These are phyloP conservation scores for Chrysomallon squamiferum DNA, from an alignment of 1,140 invertebrate species.

Conservation along the genomic window DNA sequence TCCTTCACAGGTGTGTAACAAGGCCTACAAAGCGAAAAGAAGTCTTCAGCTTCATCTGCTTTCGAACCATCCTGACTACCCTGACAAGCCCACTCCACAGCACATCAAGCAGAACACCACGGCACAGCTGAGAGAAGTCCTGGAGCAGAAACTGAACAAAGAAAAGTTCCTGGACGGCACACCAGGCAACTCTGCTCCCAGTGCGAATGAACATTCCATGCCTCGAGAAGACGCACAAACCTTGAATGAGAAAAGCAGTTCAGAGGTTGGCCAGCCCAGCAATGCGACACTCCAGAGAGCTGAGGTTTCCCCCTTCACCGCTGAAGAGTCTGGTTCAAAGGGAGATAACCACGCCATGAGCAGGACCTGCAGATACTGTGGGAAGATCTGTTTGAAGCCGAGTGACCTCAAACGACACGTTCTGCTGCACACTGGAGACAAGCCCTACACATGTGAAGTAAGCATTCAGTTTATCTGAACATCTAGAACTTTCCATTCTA, in stretches of 20 bases:
- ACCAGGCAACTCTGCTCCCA: too few species aligned
- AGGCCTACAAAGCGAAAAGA: slow-evolving; percentile 54
- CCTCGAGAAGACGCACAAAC: too few species aligned
- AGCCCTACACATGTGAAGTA: slow-evolving; percentile 55
- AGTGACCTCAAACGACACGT: slow-evolving; percentile 59
- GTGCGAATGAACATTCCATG: too few species aligned
- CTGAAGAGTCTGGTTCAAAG: slow-evolving; percentile 12
- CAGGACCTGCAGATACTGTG: slow-evolving; percentile 38
- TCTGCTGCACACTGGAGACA: slow-evolving; percentile 59
- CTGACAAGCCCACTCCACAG: not conserved
- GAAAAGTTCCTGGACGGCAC: too few species aligned
- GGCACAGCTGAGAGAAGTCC: not conserved
- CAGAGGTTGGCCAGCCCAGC: too few species aligned
- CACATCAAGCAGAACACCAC: slow-evolving; percentile 4
- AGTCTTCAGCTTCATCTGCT: slow-evolving; percentile 51
- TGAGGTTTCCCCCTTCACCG: not conserved
- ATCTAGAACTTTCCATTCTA: too few species aligned
- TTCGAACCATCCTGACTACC: slow-evolving; percentile 33
- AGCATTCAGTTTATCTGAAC: slow-evolving; percentile 7
- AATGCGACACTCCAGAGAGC: too few species aligned
- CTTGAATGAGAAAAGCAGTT: too few species aligned
- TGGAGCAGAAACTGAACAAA: too few species aligned
- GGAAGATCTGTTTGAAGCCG: slow-evolving; percentile 50
- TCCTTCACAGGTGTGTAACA: slow-evolving; percentile 47
- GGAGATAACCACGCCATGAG: slow-evolving; percentile 4